Evolutionary conservation across 2,113 vertebrate genomes (phyloP).

Genomic region (Calypte anna): DNA sequence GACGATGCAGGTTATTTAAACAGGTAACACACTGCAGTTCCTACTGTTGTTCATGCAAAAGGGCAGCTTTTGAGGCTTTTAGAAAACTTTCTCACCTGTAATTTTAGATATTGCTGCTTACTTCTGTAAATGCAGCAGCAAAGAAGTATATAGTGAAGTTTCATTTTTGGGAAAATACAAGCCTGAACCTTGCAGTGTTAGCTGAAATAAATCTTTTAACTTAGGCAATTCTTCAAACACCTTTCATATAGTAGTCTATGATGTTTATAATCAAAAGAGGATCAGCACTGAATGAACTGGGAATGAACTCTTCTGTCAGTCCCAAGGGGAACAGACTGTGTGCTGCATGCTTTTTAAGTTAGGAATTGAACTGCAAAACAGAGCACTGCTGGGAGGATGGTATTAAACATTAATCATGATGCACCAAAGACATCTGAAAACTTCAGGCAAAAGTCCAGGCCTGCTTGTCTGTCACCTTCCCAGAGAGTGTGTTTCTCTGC

Average conservation of each 20-base stretch:
- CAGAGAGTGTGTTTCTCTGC: not conserved
- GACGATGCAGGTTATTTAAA: not conserved
- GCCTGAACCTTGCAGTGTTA: not conserved
- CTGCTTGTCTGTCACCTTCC: not conserved
- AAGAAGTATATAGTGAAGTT: not conserved
- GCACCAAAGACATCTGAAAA: not conserved
- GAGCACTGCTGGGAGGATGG: not conserved
- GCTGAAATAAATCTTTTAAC: constrained; percentile 31
- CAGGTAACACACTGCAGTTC: not conserved
- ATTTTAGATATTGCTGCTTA: not conserved
- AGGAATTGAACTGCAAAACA: not conserved
- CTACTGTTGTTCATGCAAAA: not conserved
- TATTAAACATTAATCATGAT: constrained; percentile 15
- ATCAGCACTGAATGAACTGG: not conserved
- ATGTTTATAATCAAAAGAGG: constrained; percentile 20
- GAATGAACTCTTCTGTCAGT: not conserved
- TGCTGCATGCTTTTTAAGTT: not conserved
- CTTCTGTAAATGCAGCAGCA: not conserved
- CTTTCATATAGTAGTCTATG: not conserved
- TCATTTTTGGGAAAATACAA: not conserved
- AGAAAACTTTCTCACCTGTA: not conserved
- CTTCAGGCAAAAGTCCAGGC: not conserved
- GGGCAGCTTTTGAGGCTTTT: not conserved
- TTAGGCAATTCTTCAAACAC: not conserved
- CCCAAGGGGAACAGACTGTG: not conserved